These are phyloP conservation scores for Caracal caracal DNA, from an alignment of 2,113 vertebrate genomes.

Conservation along the genomic window DNA sequence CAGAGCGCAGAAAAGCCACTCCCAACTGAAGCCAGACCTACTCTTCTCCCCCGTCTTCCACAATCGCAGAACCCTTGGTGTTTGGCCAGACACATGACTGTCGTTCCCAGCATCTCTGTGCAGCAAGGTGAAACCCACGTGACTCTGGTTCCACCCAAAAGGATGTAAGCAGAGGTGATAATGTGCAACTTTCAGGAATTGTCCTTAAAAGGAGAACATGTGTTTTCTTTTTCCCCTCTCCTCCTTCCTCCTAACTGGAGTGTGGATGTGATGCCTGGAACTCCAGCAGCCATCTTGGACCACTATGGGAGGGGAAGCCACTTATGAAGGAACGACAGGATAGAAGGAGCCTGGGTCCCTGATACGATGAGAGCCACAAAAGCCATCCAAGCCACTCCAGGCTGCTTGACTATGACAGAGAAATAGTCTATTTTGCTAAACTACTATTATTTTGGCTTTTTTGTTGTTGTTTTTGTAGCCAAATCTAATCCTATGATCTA, in stretches of 20 bases:
- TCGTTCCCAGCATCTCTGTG: neutral
- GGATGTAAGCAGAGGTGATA: neutral
- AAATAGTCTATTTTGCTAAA: neutral
- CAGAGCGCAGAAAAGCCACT: neutral
- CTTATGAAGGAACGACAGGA: neutral
- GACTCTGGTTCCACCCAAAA: neutral
- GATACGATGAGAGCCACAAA: neutral
- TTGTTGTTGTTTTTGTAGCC: neutral
- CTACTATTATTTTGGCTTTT: neutral
- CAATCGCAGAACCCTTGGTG: no score
- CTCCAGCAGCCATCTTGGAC: neutral
- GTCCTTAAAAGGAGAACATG: neutral
- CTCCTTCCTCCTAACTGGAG: neutral
- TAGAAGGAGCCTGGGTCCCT: neutral
- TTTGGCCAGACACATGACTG: neutral
- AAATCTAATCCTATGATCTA: neutral
- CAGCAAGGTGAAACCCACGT: neutral
- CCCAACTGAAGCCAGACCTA: neutral
- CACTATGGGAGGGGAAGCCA: neutral
- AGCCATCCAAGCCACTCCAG: neutral
- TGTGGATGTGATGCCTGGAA: neutral
- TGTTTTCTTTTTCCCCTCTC: neutral
- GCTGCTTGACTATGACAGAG: neutral
- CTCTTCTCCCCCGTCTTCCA: no score
- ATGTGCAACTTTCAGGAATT: neutral